Evolutionary conservation across 1,140 invertebrate species (phyloP), one percentile per base, ranked within the genome.

Genomic region (Drosophila nigrodunni): DNA sequence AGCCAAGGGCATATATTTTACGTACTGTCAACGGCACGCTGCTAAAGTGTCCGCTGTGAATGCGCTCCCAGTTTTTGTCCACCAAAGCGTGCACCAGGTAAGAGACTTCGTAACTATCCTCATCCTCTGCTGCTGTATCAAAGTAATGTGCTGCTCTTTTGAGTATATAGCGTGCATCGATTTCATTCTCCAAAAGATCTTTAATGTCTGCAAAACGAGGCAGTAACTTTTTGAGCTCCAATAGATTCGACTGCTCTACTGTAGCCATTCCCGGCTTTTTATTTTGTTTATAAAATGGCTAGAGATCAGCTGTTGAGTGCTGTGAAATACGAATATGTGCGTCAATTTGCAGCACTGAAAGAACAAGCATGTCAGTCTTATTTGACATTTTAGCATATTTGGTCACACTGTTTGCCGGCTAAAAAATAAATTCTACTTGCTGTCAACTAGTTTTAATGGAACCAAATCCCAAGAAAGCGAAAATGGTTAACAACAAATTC

Each of bases 21-120:
- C 95, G 93, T 49, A 94, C 92, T 18, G 81, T 92, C 44, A 94
- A 70, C 35, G 94, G 92, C 10, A 98, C 96, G 86, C 95, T 94
- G 93, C 95, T 96, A 96, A 97, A 98, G 82, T 97, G 95, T 0
- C 97, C 97, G 49, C 96, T 96, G 93, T 98, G 97, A 10, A 98
- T 93, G 78, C 94, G 93, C 92, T 98, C 97, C 95, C 97, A 97
- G 74, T 94, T 94, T 82, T 94, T 94, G 92, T 97, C 96, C 47
- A 97, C 92, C 61, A 97, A 93, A 37, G 94, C 94, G 82, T 94
- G 93, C 25, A 94, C 79, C 75, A 92, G 76, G 72, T 92, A 91
- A 55, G 91, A 74, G 18, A 91, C 75, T 80, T 92, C 92, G 18
- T 21, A 21, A 21, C 15, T 15, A 11, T 93, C 77, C n/a, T 62